These are phyloP conservation scores for Muscicapa striata DNA, from an alignment of 2,797 vertebrate genomes.

Conservation along the genomic window DNA sequence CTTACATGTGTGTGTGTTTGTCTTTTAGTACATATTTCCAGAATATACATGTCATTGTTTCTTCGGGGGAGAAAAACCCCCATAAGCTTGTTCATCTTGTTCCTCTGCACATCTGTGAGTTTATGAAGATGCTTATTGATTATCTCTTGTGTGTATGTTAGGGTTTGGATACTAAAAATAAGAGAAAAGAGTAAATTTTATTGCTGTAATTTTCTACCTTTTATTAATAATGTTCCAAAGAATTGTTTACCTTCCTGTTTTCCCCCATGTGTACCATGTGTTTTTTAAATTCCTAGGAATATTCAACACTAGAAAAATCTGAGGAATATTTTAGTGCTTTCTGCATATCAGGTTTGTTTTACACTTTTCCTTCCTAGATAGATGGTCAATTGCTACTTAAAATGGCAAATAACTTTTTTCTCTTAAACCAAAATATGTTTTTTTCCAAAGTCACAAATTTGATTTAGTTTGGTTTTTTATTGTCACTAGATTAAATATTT, in stretches of 20 bases:
- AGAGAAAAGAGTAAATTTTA: neutral
- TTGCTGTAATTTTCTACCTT: neutral
- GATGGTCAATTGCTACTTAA: neutral
- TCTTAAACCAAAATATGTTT: neutral
- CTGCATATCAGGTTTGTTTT: neutral
- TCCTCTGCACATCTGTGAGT: neutral
- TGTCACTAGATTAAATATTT: neutral
- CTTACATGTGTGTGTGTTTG: neutral
- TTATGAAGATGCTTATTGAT: neutral
- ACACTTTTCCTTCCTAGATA: neutral
- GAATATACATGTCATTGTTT: neutral
- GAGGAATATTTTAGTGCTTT: neutral
- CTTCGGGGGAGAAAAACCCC: neutral
- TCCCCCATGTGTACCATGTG: neutral
- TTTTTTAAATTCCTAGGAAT: neutral
- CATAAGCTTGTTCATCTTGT: neutral
- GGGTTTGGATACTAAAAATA: neutral
- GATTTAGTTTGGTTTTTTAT: neutral
- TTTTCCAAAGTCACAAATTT: neutral
- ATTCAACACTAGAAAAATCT: neutral
- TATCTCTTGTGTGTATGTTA: neutral
- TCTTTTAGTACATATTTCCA: neutral
- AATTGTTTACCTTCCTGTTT: neutral
- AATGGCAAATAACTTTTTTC: neutral
- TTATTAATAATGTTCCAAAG: neutral